These are phyloP conservation scores for Noctuana brunneofusca DNA, from an alignment of 2,888 invertebrate species.

Conservation along the genomic window DNA sequence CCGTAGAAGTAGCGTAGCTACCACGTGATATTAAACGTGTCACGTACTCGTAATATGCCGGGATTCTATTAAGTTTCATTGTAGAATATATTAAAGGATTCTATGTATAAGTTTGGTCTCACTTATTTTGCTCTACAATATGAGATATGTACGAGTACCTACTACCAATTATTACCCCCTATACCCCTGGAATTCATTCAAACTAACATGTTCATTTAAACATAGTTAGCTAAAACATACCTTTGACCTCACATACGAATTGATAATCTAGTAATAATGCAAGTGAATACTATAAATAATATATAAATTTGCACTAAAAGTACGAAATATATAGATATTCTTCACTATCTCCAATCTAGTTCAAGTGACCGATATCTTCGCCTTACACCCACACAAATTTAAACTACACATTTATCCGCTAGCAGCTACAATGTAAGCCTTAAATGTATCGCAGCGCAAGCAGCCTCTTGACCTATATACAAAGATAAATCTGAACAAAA, in stretches of 20 bases:
- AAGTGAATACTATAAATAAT: no score
- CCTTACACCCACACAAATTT: not conserved
- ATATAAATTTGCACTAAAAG: no score
- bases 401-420: conserved; percentile 1
- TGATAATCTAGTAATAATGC: no score
- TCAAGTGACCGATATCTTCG: not conserved
- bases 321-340: not conserved
- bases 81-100: not conserved
- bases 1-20: conserved; percentile 38
- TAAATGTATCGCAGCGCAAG: conserved; percentile 23
- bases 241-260: no score
- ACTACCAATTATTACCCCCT: not conserved
- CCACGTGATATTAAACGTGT: conserved; percentile 36
- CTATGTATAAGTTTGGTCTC: not conserved
- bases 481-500: not conserved
- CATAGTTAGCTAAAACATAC: no score
- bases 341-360: not conserved
- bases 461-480: conserved; percentile 25
- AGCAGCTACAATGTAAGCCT: conserved; percentile 20
- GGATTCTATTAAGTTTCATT: conserved; percentile 9
- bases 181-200: no score
- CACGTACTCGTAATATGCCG: conserved; percentile 11
- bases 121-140: not conserved
- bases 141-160: no score
- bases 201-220: no score